Percentiles rank a stretch among this genome's conserved stretches.
phyloP scores from a whole-genome alignment of 2,888 invertebrate species.

The Rotaria socialis region DNA sequence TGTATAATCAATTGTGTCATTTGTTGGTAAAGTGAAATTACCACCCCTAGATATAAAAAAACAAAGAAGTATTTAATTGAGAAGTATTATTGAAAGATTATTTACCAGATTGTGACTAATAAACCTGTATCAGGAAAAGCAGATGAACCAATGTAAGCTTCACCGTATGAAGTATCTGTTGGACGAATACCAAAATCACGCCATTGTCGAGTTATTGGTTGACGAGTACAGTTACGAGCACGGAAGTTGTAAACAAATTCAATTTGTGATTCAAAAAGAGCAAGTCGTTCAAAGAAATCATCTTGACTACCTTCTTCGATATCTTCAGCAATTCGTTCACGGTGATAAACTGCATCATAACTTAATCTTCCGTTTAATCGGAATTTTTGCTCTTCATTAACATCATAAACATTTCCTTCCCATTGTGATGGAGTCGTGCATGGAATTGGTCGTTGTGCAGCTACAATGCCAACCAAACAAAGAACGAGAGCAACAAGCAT shows the following conservation, averaged over 20 bases:
- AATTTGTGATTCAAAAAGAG: slow-evolving; percentile 37
- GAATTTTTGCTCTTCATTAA: background rate
- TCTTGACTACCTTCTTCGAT: slow-evolving; percentile 35
- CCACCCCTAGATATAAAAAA: background rate
- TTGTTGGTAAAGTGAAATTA: slow-evolving; percentile 31
- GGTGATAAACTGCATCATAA: slow-evolving; percentile 44
- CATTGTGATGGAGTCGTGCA: slow-evolving; percentile 45
- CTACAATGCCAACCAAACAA: background rate
- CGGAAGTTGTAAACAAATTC: slow-evolving; percentile 41
- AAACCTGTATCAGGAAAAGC: slow-evolving; percentile 32
- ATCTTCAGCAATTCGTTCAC: slow-evolving; percentile 45
- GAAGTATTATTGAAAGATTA: background rate
- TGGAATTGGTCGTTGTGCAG: slow-evolving; percentile 35
- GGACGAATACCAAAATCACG: slow-evolving; percentile 44
- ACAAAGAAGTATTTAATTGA: background rate
- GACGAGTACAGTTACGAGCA: slow-evolving; percentile 37
- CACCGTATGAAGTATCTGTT: slow-evolving; percentile 40
- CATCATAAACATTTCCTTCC: slow-evolving; percentile 34
- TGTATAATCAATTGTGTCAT: slow-evolving; percentile 38
- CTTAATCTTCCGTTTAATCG: slow-evolving; percentile 11
- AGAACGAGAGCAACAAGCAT: background rate
- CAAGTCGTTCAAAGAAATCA: slow-evolving; percentile 38
- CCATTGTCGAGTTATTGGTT: slow-evolving; percentile 40
- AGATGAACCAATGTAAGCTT: slow-evolving; percentile 44
- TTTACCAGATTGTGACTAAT: slow-evolving; percentile 40